Conservation (phyloP, 2,113 vertebrate genomes). For the Benitochromis conjunctus region DNA sequence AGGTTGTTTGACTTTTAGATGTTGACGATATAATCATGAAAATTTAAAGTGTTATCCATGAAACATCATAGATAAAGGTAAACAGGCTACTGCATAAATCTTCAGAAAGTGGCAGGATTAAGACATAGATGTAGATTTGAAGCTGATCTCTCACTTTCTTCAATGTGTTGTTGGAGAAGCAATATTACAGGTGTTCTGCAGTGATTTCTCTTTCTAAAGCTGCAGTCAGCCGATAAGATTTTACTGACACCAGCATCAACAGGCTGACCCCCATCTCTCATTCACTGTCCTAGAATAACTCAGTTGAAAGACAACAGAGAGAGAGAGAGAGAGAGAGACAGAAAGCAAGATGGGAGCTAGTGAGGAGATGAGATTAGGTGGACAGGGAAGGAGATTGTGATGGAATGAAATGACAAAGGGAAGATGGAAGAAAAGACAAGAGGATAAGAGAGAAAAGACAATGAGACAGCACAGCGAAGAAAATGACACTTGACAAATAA, state of each 20-base stretch:
- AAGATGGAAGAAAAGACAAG: neutral
- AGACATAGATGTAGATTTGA: neutral
- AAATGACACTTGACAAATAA: neutral
- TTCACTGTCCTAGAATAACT: conserved; percentile 17
- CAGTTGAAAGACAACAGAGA: neutral
- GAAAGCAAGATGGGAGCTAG: neutral
- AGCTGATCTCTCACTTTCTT: neutral
- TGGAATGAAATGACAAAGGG: neutral
- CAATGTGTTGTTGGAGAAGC: neutral
- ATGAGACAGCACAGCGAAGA: neutral
- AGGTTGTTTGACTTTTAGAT: neutral
- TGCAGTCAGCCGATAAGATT: conserved; percentile 43
- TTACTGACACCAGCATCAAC: conserved; percentile 36
- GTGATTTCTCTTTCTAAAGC: conserved; percentile 7
- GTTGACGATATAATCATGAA: neutral
- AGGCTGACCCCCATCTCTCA: conserved; percentile 44
- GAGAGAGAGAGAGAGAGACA: neutral
- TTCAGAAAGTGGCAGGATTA: neutral
- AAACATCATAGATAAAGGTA: neutral
- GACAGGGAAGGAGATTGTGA: neutral
- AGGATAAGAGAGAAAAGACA: neutral
- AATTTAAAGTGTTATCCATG: neutral
- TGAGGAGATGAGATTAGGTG: neutral
- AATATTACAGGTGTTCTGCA: conserved; percentile 13
- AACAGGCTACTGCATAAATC: neutral